These are phyloP conservation scores for Channallabes apus DNA, from an alignment of 2,797 vertebrate species.

Conservation along the genomic window DNA sequence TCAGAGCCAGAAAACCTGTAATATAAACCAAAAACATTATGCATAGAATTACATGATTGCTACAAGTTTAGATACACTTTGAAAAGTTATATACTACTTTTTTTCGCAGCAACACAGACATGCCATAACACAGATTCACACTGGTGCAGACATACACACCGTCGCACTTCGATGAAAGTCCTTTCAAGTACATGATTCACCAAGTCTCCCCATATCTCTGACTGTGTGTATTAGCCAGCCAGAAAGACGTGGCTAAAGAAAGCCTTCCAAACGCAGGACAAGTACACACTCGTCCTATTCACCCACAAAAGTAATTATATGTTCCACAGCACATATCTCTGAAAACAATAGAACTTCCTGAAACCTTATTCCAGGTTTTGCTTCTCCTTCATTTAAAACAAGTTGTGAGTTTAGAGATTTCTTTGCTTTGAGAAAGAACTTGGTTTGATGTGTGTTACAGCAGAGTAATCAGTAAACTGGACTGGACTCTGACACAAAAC, in stretches of 20 bases:
- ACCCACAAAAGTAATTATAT: background rate
- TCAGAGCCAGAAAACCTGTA: background rate
- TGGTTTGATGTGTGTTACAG: background rate
- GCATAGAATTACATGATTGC: background rate
- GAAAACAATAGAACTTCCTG: background rate
- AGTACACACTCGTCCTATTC: slow-evolving; percentile 9
- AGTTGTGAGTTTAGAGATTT: background rate
- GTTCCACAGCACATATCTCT: slow-evolving; percentile 13
- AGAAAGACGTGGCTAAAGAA: background rate
- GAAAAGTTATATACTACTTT: background rate
- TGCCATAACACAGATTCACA: slow-evolving; percentile 23
- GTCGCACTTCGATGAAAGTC: background rate
- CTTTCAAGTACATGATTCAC: slow-evolving; percentile 3
- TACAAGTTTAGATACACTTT: background rate
- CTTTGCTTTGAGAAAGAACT: background rate
- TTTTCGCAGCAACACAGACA: slow-evolving; percentile 4
- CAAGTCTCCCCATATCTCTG: slow-evolving; percentile 9
- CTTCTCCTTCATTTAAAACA: background rate
- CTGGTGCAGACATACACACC: slow-evolving; percentile 4
- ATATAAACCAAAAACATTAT: background rate
- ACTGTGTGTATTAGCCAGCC: background rate
- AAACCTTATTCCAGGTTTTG: slow-evolving; percentile 15
- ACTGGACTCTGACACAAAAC: background rate
- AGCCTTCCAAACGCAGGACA: slow-evolving; percentile 4
- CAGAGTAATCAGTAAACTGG: slow-evolving; percentile 3